Evolutionary conservation across 2,888 invertebrate genomes (phyloP), one percentile per base, ranked within the genome.

Genomic region (Epistrophella euchroma): DNA sequence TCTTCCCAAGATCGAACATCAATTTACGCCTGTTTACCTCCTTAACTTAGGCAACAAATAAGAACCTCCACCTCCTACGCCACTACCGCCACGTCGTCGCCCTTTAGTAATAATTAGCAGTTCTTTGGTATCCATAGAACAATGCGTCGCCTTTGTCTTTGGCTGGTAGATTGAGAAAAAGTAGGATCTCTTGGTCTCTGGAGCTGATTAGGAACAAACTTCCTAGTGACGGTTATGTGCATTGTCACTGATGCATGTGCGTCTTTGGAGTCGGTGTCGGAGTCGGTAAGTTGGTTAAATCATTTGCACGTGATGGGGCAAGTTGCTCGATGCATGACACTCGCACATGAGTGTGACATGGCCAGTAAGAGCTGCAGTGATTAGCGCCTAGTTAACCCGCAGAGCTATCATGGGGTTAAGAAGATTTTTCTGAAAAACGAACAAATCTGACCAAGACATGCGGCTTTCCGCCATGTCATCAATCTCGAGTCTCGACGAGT

Each of bases 11-110:
- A 86, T 86, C 86, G 86, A 88, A 89, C 88, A 87, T 82, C 86
- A 89, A 89, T 90, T 90, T 89, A 89, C 90, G 90, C 90, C 90
- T 90, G 88, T 89, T 90, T 90, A 90, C 89, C 90, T 90, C 89
- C 90, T 90, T 90, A 90, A 90, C 89, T 89, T 90, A 88, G 87
- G 88, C 89, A 90, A 89, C 89, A 89, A 89, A 90, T 90, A 89
- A 88, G 88, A 82, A 50, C 25, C 56, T 35, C 37, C 64, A 28
- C 43, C 50, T 56, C 37, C 64, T 50, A 37, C 68, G 13, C 52
- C 52, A 22, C 10, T 22, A 19, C 50, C 50, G 9, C n/a, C n/a
- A n/a, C n/a, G n/a, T n/a, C n/a, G n/a, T n/a, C n/a, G n/a, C n/a
- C 56, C 10, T 28, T 43, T 13, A n/a, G 52, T 71, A 79, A 64